A percentile compares a stretch with the other conserved stretches of the same genome.
phyloP scores from a whole-genome alignment of 2,113 vertebrate species.

The Carassius gibelio region DNA sequence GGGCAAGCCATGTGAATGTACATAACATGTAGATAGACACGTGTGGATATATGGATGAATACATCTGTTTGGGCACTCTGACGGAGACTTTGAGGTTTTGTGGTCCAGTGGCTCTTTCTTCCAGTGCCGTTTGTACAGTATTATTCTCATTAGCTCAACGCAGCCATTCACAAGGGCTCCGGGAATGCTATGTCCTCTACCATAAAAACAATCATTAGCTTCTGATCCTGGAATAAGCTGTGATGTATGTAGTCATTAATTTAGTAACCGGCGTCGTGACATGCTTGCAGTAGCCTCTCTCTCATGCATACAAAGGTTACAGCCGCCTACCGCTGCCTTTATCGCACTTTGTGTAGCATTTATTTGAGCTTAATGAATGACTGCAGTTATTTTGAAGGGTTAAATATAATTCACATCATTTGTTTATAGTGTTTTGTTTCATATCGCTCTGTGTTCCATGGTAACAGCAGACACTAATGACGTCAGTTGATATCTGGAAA shows the following conservation, averaged over 20 bases:
- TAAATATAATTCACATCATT: conserved; percentile 39
- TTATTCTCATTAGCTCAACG: conserved; percentile 10
- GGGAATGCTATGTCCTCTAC: conserved; percentile 39
- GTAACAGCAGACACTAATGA: conserved; percentile 28
- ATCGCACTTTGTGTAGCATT: conserved; percentile 39
- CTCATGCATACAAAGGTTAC: conserved; percentile 22
- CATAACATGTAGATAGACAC: conserved; percentile 16
- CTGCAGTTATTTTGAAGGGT: conserved; percentile 38
- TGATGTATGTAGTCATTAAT: conserved; percentile 34
- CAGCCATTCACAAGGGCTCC: conserved; percentile 39
- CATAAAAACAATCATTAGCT: conserved; percentile 39
- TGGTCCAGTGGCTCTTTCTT: conserved; percentile 23
- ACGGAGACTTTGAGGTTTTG: background rate
- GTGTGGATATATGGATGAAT: background rate
- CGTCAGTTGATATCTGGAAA: conserved; percentile 30
- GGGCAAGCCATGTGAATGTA: conserved; percentile 19
- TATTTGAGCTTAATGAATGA: conserved; percentile 38
- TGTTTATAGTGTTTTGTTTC: conserved; percentile 47
- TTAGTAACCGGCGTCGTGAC: background rate
- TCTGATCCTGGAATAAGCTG: conserved; percentile 30
- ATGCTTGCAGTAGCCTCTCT: conserved; percentile 18
- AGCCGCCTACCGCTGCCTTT: conserved; percentile 19
- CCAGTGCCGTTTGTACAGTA: conserved; percentile 16
- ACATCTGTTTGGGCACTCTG: background rate
- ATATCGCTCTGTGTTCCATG: conserved; percentile 38